These are phyloP conservation scores for Apaloderma vittatum DNA, from an alignment of 2,113 vertebrate species.

Conservation along the genomic window DNA sequence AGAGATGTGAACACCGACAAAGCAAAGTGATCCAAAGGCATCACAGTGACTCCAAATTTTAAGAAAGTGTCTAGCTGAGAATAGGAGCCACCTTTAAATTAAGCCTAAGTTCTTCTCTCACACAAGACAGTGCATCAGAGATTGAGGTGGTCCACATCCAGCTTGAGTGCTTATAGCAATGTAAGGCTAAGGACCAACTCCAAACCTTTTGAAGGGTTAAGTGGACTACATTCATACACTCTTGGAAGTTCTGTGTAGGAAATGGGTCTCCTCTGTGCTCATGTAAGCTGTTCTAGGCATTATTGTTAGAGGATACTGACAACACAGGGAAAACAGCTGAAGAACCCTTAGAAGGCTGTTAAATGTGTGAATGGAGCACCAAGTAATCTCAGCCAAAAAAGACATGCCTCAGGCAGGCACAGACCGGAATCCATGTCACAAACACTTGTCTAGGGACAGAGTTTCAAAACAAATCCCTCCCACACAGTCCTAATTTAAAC, in stretches of 20 bases:
- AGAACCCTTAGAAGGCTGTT: not conserved
- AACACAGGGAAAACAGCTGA: not conserved
- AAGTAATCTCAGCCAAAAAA: not conserved
- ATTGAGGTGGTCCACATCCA: not conserved
- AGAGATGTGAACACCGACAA: not conserved
- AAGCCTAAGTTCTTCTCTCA: not conserved
- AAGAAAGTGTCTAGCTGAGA: not conserved
- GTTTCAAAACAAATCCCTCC: not conserved
- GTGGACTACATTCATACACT: not conserved
- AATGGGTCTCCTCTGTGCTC: not conserved
- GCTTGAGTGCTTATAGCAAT: not conserved
- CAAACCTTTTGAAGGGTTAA: not conserved
- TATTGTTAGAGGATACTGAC: not conserved
- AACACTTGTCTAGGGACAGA: not conserved
- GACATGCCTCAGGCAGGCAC: not conserved
- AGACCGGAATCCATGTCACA: not conserved
- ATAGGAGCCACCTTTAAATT: not conserved
- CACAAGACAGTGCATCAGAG: not conserved
- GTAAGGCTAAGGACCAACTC: not conserved
- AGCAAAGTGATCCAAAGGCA: not conserved
- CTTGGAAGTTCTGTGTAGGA: not conserved
- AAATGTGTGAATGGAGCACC: not conserved
- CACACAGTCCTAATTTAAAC: not conserved
- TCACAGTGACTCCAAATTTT: not conserved
- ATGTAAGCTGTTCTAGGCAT: not conserved